These are phyloP conservation scores for Papilio dardanus DNA, from an alignment of 1,140 invertebrate species.

Conservation along the genomic window DNA sequence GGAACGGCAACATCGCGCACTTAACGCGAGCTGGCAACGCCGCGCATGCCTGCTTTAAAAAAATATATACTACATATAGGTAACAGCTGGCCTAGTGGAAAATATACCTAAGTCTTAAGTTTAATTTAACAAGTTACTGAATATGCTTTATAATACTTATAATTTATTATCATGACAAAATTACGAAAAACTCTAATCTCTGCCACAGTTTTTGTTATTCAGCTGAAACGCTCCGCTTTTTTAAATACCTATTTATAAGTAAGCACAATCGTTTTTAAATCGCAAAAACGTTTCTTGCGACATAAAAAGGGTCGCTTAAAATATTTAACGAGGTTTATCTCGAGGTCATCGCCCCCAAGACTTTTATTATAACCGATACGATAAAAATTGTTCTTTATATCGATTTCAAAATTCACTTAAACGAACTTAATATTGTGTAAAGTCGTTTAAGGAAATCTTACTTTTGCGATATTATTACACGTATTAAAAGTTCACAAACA, in stretches of 20 bases:
- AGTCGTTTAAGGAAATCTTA: slow-evolving; percentile 7
- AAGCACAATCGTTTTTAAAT: neutral
- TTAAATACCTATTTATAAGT: neutral
- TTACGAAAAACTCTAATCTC: neutral
- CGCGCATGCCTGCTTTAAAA: slow-evolving; percentile 38
- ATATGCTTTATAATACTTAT: neutral
- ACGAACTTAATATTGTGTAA: neutral
- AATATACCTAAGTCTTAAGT: slow-evolving; percentile 4
- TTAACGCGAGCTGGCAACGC: slow-evolving; percentile 48
- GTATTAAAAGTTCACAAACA: neutral
- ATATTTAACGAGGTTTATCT: slow-evolving; percentile 9
- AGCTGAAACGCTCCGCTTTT: neutral
- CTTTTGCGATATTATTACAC: neutral
- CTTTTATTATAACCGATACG: neutral
- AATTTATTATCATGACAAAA: neutral
- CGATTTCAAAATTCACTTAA: slow-evolving; percentile 2
- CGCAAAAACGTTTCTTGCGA: neutral
- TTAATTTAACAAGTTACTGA: too few species aligned
- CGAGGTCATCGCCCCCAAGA: slow-evolving; percentile 2
- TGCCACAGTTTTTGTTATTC: neutral
- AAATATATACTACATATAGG: too few species aligned
- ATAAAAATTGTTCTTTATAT: slow-evolving; percentile 3
- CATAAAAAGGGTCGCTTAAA: slow-evolving; percentile 13
- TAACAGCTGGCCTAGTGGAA: neutral
- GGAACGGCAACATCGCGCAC: slow-evolving; percentile 46